phyloP scores from a whole-genome alignment of 37 sponge, comb jelly and placozoan species.

The Dysidea cf. avara region DNA sequence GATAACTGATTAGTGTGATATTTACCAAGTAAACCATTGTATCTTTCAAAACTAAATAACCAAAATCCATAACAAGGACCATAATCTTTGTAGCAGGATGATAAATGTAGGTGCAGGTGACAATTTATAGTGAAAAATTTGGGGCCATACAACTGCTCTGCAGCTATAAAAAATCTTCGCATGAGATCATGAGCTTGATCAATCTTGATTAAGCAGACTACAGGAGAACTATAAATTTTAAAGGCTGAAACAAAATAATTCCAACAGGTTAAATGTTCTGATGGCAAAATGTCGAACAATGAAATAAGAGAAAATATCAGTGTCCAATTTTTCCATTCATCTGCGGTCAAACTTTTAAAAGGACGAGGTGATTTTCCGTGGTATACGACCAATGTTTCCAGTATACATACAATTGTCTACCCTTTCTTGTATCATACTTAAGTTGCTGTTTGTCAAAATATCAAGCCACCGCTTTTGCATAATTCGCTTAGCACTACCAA shows the following conservation, averaged over 20 bases:
- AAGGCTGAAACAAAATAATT: slow-evolving; percentile 51
- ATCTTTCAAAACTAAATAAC: slow-evolving; percentile 46
- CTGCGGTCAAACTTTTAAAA: slow-evolving; percentile 55
- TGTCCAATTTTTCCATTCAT: too few species aligned
- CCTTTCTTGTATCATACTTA: slow-evolving; percentile 30
- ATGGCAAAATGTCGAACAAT: slow-evolving; percentile 13
- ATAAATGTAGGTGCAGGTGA: slow-evolving; percentile 43
- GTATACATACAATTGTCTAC: too few species aligned
- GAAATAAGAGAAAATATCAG: slow-evolving; percentile 15
- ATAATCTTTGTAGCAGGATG: slow-evolving; percentile 39
- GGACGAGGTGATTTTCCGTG: slow-evolving; percentile 45
- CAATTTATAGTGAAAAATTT: slow-evolving; percentile 37
- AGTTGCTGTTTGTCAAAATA: background rate
- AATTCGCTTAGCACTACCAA: slow-evolving; percentile 42
- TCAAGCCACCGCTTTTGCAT: slow-evolving; percentile 7
- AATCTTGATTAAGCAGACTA: slow-evolving; percentile 7
- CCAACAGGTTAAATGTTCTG: slow-evolving; percentile 34
- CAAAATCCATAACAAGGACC: too few species aligned
- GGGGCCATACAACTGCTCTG: slow-evolving; percentile 29
- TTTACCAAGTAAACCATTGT: slow-evolving; percentile 56
- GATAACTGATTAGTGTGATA: slow-evolving; percentile 41
- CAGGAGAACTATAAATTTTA: background rate
- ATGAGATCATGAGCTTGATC: slow-evolving; percentile 15
- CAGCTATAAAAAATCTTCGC: slow-evolving; percentile 6
- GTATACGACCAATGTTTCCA: slow-evolving; percentile 29